phyloP scores from a whole-genome alignment of 1,140 invertebrate species.

The Dreissena polymorpha region DNA sequence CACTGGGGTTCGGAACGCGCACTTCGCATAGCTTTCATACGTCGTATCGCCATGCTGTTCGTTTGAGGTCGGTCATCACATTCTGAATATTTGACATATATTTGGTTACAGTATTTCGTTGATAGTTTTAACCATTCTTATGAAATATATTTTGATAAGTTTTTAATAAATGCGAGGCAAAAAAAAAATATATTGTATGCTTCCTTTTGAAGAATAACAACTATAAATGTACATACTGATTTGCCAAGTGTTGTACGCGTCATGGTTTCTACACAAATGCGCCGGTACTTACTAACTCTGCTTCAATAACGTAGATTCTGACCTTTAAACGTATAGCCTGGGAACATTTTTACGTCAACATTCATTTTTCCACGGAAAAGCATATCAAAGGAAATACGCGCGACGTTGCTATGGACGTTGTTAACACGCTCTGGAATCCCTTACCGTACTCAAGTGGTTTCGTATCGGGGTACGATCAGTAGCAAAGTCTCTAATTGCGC shows the following conservation, averaged over 20 bases:
- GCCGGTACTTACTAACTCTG: too few relatives aligned
- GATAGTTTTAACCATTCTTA: too few relatives aligned
- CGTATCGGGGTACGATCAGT: slow-evolving; percentile 48
- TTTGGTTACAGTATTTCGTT: too few relatives aligned
- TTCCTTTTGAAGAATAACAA: too few relatives aligned
- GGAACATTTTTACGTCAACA: slow-evolving; percentile 40
- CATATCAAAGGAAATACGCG: slow-evolving; percentile 51
- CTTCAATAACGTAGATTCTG: not conserved
- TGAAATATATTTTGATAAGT: too few relatives aligned
- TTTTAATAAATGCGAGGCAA: too few relatives aligned
- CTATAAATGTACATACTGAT: too few relatives aligned
- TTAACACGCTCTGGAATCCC: slow-evolving; percentile 39
- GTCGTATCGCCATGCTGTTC: too few relatives aligned
- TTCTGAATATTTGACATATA: not conserved
- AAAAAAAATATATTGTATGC: too few relatives aligned
- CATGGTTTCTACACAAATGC: too few relatives aligned
- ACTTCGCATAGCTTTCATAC: not conserved
- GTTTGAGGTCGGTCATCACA: slow-evolving; percentile 20
- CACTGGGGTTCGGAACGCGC: slow-evolving; percentile 53
- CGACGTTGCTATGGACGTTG: slow-evolving; percentile 26
- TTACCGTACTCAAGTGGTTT: slow-evolving; percentile 21
- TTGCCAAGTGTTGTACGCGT: too few relatives aligned
- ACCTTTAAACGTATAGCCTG: slow-evolving; percentile 22
- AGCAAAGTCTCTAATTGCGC: slow-evolving; percentile 53
- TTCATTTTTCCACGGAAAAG: slow-evolving; percentile 46